Conservation (phyloP, 2,888 invertebrate species). For the Tiphia femorata region DNA sequence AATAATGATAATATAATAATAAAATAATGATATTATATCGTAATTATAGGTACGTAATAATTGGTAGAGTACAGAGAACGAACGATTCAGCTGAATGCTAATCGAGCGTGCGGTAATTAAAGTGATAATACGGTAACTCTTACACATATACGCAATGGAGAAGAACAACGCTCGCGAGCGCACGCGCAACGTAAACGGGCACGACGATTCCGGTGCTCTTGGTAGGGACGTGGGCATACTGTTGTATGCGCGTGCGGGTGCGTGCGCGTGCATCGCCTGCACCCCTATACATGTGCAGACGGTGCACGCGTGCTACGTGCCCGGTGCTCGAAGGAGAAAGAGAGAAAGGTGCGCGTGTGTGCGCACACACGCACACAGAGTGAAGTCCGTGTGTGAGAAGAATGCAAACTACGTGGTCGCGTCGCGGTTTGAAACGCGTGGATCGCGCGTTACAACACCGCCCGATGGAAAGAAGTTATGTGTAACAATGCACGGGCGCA, state of each 20-base stretch:
- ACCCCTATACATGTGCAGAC: neutral
- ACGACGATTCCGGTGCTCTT: no score
- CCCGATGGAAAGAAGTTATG: slow-evolving; percentile 44
- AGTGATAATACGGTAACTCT: slow-evolving; percentile 33
- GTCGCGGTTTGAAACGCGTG: slow-evolving; percentile 33
- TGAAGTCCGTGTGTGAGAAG: slow-evolving; percentile 31
- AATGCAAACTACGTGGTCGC: slow-evolving; percentile 41
- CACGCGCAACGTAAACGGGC: no score
- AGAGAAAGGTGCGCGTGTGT: neutral
- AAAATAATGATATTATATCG: neutral
- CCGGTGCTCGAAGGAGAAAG: neutral
- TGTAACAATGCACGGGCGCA: slow-evolving; percentile 45
- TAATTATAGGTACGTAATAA: neutral
- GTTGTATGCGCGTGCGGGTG: neutral
- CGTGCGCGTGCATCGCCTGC: neutral
- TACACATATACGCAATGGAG: slow-evolving; percentile 29
- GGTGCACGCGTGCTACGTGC: slow-evolving; percentile 6
- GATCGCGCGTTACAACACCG: slow-evolving; percentile 34
- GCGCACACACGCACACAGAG: no score
- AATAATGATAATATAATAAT: neutral
- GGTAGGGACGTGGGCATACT: neutral
- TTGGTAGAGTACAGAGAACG: slow-evolving; percentile 17
- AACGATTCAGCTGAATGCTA: slow-evolving; percentile 3
- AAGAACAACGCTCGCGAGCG: neutral
- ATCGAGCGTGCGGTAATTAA: slow-evolving; percentile 8